Conservation (phyloP, 2,113 vertebrate genomes). For the Sakesphorus luctuosus region DNA sequence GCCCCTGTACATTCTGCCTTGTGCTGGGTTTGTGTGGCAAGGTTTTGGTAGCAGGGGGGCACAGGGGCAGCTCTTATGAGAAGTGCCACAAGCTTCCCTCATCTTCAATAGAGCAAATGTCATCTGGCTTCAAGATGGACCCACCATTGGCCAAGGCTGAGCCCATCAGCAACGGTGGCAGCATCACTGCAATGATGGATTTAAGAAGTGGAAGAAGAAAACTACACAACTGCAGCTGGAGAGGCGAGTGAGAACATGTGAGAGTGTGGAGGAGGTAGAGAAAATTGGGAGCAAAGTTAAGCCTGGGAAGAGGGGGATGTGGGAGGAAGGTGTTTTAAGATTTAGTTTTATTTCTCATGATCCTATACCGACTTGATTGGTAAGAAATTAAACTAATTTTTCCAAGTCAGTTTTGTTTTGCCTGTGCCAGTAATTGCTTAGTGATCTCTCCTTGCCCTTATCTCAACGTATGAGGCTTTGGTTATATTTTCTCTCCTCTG, state of each 20-base stretch:
- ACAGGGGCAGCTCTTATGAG: not conserved
- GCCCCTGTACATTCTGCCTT: not conserved
- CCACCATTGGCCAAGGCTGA: not conserved
- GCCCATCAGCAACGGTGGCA: not conserved
- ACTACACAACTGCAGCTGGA: not conserved
- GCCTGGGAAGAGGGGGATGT: not conserved
- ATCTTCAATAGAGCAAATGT: not conserved
- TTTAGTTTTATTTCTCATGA: not conserved
- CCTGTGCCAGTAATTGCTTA: not conserved
- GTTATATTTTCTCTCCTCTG: not conserved
- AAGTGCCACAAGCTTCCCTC: not conserved
- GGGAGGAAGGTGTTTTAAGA: not conserved
- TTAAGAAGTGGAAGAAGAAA: not conserved
- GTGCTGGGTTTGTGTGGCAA: not conserved
- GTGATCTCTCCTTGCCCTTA: not conserved
- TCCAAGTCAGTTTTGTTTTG: not conserved
- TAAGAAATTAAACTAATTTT: not conserved
- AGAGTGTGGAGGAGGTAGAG: not conserved
- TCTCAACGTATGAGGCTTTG: not conserved
- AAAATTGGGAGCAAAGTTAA: not conserved
- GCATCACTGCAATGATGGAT: not conserved
- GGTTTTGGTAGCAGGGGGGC: not conserved
- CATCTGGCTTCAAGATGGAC: not conserved
- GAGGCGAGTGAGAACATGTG: not conserved
- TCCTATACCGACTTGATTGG: not conserved